phyloP scores from a whole-genome alignment of 2,113 vertebrate genomes.

The Rhynchopsitta pachyrhyncha region DNA sequence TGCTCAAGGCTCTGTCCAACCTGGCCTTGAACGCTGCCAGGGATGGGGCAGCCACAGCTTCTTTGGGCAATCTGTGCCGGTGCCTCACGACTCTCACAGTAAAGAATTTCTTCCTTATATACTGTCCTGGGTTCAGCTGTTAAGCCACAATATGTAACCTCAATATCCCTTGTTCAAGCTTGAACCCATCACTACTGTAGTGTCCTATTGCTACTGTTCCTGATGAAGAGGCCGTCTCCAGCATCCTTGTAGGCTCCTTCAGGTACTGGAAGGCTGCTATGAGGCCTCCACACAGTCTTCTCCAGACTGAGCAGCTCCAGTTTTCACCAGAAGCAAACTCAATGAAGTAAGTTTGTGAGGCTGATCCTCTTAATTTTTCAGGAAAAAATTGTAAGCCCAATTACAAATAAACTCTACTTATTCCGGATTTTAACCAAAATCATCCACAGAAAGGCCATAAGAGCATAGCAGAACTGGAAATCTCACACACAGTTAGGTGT shows the following conservation, averaged over 20 bases:
- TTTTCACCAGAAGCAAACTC: not conserved
- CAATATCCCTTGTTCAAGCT: not conserved
- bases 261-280: not conserved
- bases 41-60: not conserved
- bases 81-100: not conserved
- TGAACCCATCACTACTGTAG: not conserved
- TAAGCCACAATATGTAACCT: not conserved
- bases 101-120: not conserved
- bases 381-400: not conserved
- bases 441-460: not conserved
- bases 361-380: not conserved
- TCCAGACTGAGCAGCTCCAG: not conserved
- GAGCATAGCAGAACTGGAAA: not conserved
- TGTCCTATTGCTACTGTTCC: not conserved
- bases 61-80: not conserved
- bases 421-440: not conserved
- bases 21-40: not conserved
- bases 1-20: not conserved
- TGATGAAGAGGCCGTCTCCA: not conserved
- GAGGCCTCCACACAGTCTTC: not conserved
- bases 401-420: not conserved
- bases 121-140: not conserved
- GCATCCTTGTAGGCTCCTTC: not conserved
- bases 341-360: not conserved
- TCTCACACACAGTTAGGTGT: not conserved